These are phyloP conservation scores for Dipus sagitta DNA, from an alignment of 2,797 vertebrate species.

Conservation along the genomic window DNA sequence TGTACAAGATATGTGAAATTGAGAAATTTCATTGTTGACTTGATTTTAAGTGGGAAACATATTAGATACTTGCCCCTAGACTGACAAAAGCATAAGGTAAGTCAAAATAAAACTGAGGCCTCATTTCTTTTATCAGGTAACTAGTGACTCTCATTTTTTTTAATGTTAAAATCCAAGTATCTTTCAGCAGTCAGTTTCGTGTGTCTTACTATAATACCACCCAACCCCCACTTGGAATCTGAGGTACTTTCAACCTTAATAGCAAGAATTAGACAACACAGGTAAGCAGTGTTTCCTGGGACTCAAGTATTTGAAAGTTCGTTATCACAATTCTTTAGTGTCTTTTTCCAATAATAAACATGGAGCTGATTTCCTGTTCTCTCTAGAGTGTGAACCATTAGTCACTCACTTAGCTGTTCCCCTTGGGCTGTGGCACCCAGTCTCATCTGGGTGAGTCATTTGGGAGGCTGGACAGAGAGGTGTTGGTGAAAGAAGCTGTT, in stretches of 20 bases:
- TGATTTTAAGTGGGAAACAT: background rate
- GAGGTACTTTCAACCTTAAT: conserved; percentile 50
- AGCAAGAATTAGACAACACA: conserved; percentile 29
- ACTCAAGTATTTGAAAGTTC: conserved; percentile 31
- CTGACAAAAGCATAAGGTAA: conserved; percentile 21
- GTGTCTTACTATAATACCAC: background rate
- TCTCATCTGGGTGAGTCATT: conserved; percentile 79
- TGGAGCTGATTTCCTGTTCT: conserved; percentile 70
- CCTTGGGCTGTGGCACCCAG: conserved; percentile 27
- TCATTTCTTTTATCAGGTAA: conserved; percentile 9
- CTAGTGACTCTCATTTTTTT: conserved; percentile 14
- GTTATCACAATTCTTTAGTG: conserved; percentile 49
- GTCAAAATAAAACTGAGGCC: conserved; percentile 26
- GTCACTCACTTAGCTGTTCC: conserved; percentile 74
- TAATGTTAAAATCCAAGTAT: conserved; percentile 47
- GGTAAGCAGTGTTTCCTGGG: conserved; percentile 13
- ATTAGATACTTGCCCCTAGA: background rate
- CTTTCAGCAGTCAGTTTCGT: background rate
- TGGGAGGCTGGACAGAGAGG: conserved; percentile 69
- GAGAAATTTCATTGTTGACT: conserved; percentile 9
- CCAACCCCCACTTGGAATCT: background rate
- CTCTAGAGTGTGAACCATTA: conserved; percentile 66
- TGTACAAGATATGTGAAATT: background rate
- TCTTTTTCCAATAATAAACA: conserved; percentile 66
- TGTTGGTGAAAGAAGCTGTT: conserved; percentile 68